Base-by-base conservation (phyloP, 2,113 vertebrate species). In the Neodontobutis hainanensis region DNA sequence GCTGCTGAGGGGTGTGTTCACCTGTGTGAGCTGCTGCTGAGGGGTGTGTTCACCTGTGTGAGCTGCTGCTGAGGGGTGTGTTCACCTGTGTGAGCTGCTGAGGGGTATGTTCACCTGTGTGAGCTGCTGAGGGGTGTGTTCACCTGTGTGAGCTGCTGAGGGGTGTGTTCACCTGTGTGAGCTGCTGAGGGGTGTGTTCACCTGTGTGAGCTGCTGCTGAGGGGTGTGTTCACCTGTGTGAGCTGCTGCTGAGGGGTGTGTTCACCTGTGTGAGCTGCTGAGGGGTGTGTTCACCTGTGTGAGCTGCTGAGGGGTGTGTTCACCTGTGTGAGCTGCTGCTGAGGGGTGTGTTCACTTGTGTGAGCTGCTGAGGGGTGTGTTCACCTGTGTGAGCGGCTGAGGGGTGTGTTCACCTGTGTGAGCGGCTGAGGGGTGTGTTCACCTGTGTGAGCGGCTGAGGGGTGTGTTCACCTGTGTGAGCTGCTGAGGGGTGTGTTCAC, bases 41-140 rank as follows among this genome's bases (percentile, higher is more conserved):
- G 19, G 19, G 19, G 19, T 27, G 1, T 5, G 10, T 47, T 51
- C 84, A 98, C 97, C 96, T 98, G 95, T 43, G 85, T 92, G 60
- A 98, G 86, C 14, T 98, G 96, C 9, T 96, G 90, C 43, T 98
- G 96, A n/a, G n/a, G n/a, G n/a, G n/a, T n/a, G n/a, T n/a, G n/a
- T n/a, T n/a, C n/a, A n/a, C n/a, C n/a, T n/a, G n/a, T n/a, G n/a
- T n/a, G 19, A 27, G 19, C 19, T 27, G 19, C 19, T 27, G 19
- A 3, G 19, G 19, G 19, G 19, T 27, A 2, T 5, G 10, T 47
- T 51, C 84, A 98, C 97, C 96, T 98, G 95, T 43, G 85, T 92
- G 60, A 98, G 86, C 14, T 98, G 96, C 9, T 96, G 90, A n/a
- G n/a, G n/a, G n/a, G n/a, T n/a, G n/a, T n/a, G n/a, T n/a, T n/a